phyloP scores from a whole-genome alignment of 2,888 invertebrate species.

The Cataglyphis cursor region DNA sequence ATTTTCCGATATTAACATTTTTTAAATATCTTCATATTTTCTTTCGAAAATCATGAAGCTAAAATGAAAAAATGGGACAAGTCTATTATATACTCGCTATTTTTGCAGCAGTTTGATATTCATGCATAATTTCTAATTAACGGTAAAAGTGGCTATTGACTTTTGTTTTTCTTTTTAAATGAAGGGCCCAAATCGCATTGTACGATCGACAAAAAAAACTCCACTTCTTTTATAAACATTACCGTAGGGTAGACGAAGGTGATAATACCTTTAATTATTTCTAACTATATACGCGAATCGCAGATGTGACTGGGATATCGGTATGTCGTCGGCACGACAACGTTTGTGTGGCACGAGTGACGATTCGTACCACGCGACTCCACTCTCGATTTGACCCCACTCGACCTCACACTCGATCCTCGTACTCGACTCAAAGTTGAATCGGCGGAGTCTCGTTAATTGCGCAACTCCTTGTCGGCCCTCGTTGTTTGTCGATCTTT shows the following conservation, averaged over 20 bases:
- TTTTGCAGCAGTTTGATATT: not conserved
- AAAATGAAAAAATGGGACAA: not conserved
- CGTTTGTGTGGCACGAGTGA: conserved; percentile 43
- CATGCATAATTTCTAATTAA: not conserved
- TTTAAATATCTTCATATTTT: not conserved
- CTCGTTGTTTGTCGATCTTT: conserved; percentile 68
- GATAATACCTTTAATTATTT: conserved; percentile 25
- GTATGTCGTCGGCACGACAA: conserved; percentile 18
- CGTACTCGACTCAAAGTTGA: conserved; percentile 36
- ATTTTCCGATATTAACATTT: not conserved
- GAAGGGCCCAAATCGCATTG: not conserved
- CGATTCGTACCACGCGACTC: conserved; percentile 61
- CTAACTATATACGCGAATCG: conserved; percentile 35
- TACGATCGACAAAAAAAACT: conserved; percentile 26
- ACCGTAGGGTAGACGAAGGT: not conserved
- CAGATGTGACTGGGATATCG: conserved; percentile 43
- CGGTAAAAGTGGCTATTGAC: not conserved
- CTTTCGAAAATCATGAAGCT: not conserved
- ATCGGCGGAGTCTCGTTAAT: conserved; percentile 72
- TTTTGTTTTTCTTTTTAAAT: not conserved
- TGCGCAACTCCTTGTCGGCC: conserved; percentile 62
- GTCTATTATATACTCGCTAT: not conserved
- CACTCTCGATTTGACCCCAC: conserved; percentile 53
- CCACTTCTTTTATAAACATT: not conserved
- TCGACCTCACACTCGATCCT: conserved; percentile 41